Base-by-base conservation (phyloP, 1,140 invertebrate species). In the Macrobrachium nipponense region DNA sequence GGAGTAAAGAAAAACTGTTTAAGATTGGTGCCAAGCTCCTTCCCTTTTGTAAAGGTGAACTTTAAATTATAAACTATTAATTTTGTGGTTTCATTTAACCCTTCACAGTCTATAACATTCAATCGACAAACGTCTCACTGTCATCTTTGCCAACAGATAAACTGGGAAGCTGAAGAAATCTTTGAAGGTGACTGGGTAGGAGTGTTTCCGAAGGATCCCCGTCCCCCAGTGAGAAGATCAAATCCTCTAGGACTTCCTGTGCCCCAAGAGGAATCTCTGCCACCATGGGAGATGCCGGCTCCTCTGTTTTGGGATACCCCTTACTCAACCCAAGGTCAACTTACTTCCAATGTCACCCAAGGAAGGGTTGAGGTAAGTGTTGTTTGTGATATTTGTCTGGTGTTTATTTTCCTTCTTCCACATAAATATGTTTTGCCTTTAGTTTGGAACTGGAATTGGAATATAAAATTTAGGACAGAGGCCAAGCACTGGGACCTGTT, bases 181-280 rank as follows among this genome's bases (percentile, higher is more conserved):
- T 23, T 58, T 15, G 81, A 77, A 20, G 86, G 82, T 15, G 90
- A 90, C 62, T 86, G 59, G 77, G 83, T 90, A 14, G 87, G 87
- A 2, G 62, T 90, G 17, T 90, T 89, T 36, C n/a, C 79, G 20
- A 18, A 80, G 36, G 89, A 89, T 73, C 89, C 89, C 5, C 60
- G 60, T 8, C 43, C n/a, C 5, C 18, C 64, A 2, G 68, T 81
- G 61, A 15, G 62, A 10, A 68, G 66, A 6, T 84, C 89, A 4
- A 58, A 66, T 20, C 68, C 84, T 76, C 20, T 43, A 15, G 68
- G 36, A 14, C 60, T 60, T 12, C 51, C 77, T 17, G 8, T 62
- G 18, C 18, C 82, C 18, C 58, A 20, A 36, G 58, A 10, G n/a
- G 20, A 59, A 51, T 62, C 59, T 60, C 18, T 36, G 64, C 61